A percentile compares a stretch with the other conserved stretches of the same genome.
These are phyloP conservation scores for Papilio elwesi DNA, from an alignment of 2,888 invertebrate species.

Conservation along the genomic window DNA sequence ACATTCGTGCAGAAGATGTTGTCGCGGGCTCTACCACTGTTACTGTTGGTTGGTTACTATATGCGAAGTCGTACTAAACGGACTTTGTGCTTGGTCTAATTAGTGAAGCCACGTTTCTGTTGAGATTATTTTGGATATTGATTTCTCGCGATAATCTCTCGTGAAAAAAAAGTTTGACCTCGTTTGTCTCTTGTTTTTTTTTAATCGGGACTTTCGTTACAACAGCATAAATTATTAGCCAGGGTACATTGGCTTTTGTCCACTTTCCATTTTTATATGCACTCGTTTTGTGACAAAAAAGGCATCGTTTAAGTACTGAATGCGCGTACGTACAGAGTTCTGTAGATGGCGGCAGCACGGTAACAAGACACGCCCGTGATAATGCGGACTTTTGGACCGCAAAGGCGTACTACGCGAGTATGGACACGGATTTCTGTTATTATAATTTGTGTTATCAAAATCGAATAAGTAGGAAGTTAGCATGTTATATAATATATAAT, in stretches of 20 bases:
- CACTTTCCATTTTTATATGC: slow-evolving; percentile 8
- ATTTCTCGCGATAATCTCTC: no score
- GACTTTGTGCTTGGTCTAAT: no score
- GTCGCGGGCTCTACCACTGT: no score
- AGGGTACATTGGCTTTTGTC: neutral
- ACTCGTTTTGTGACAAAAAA: slow-evolving; percentile 10
- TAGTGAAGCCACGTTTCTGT: no score
- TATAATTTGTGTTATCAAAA: neutral
- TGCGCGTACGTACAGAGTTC: neutral
- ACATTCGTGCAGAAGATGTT: no score
- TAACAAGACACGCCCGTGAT: slow-evolving; percentile 42
- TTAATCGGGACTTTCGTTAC: neutral
- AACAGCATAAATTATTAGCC: neutral
- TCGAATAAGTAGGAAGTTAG: no score
- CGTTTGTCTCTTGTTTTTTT: neutral
- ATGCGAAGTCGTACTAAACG: no score
- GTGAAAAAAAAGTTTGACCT: neutral
- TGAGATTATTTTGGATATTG: no score
- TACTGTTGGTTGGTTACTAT: no score
- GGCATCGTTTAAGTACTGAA: neutral
- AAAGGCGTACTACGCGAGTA: slow-evolving; percentile 36
- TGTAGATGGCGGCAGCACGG: slow-evolving; percentile 15
- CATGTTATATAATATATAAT: no score
- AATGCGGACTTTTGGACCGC: slow-evolving; percentile 45
- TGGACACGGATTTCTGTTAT: slow-evolving; percentile 25